Conservation (phyloP, 1,140 invertebrate species). For the Saxidomus purpurata region DNA sequence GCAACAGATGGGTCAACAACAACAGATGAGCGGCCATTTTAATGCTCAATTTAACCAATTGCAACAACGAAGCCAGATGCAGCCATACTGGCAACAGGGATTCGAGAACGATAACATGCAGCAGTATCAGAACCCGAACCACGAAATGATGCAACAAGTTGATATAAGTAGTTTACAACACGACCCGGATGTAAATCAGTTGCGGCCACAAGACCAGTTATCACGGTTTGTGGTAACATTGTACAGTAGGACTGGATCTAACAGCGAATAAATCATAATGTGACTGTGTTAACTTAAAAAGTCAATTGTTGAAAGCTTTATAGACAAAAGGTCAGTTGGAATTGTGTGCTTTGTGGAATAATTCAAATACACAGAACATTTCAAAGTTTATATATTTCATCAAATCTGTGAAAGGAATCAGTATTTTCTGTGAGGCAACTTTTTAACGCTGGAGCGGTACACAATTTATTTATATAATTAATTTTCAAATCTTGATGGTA, state of each 20-base stretch:
- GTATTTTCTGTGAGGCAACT: no score
- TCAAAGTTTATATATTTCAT: no score
- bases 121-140: constrained; percentile 79
- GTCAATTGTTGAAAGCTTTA: not conserved
- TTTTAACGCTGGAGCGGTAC: no score
- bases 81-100: constrained; percentile 73
- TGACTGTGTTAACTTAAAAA: constrained; percentile 43
- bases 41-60: constrained; percentile 77
- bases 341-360: constrained; percentile 55
- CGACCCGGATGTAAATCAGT: constrained; percentile 79
- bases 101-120: constrained; percentile 76
- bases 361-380: no score
- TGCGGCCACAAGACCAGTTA: constrained; percentile 83
- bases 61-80: constrained; percentile 84
- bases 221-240: constrained; percentile 83
- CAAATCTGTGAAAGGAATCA: no score
- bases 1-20: constrained; percentile 77
- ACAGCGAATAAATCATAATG: not conserved
- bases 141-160: constrained; percentile 82
- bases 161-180: constrained; percentile 78
- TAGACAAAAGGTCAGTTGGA: not conserved
- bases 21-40: constrained; percentile 72
- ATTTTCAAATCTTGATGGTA: no score
- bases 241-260: constrained; percentile 74
- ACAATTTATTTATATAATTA: no score